A percentile compares a stretch with the other conserved stretches of the same genome.
phyloP scores from a whole-genome alignment of 2,797 vertebrate species.

The Scleropages formosus region DNA sequence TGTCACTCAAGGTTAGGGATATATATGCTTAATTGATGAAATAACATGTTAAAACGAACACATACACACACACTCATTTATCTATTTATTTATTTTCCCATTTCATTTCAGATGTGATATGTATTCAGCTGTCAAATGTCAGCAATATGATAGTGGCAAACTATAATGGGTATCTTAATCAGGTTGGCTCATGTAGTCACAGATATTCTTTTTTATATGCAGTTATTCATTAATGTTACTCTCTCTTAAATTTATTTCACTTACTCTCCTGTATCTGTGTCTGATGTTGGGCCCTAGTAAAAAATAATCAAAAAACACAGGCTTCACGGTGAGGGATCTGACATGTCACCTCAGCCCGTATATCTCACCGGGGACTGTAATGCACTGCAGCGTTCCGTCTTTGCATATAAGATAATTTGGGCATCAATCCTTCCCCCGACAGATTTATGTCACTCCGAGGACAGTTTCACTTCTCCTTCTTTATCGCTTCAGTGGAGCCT shows the following conservation, averaged over 20 bases:
- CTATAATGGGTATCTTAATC: slow-evolving; percentile 75
- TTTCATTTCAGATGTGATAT: slow-evolving; percentile 88
- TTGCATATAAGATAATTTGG: slow-evolving; percentile 85
- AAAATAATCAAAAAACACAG: slow-evolving; percentile 94
- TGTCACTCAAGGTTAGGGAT: slow-evolving; percentile 99
- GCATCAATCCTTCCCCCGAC: slow-evolving; percentile 91
- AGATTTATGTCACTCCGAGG: slow-evolving; percentile 99
- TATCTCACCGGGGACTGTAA: slow-evolving; percentile 72
- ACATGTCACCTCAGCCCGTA: slow-evolving; percentile 86
- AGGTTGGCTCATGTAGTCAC: too few relatives aligned
- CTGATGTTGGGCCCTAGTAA: slow-evolving; percentile 67
- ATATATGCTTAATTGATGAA: slow-evolving; percentile 98
- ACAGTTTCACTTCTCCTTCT: slow-evolving; percentile 98
- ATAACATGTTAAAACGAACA: slow-evolving; percentile 95
- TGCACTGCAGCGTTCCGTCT: too few relatives aligned
- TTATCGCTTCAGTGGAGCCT: slow-evolving; percentile 99
- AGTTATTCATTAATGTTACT: slow-evolving; percentile 79
- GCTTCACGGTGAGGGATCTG: slow-evolving; percentile 88
- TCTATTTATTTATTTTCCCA: too few relatives aligned
- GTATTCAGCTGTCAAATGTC: slow-evolving; percentile 97
- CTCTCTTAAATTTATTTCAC: slow-evolving; percentile 45
- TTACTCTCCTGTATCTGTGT: slow-evolving; percentile 20
- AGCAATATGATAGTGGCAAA: slow-evolving; percentile 76
- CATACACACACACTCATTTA: too few relatives aligned
- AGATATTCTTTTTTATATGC: slow-evolving; percentile 75